Evolutionary conservation across 2,888 invertebrate genomes (phyloP).

Genomic region (Minunthozetes semirufus): DNA sequence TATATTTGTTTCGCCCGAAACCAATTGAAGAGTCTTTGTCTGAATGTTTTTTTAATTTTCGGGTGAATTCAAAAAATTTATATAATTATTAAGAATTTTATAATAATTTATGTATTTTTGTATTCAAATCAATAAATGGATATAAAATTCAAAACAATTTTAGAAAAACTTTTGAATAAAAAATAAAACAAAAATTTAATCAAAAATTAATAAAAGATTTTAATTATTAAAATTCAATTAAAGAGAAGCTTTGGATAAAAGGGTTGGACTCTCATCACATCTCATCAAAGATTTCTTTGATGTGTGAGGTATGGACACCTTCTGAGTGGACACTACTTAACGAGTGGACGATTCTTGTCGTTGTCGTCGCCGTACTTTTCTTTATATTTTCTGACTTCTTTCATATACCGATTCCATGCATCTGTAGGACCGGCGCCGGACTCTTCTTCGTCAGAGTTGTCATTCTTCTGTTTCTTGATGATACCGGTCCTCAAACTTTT

Average conservation of each 20-base stretch:
- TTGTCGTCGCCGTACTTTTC: constrained; percentile 88
- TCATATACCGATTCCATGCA: constrained; percentile 87
- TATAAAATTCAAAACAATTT: too few species aligned
- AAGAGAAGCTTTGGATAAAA: neutral
- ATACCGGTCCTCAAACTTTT: constrained; percentile 35
- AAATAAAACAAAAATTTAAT: too few species aligned
- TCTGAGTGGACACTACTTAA: constrained; percentile 58
- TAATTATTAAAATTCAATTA: too few species aligned
- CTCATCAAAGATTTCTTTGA: neutral
- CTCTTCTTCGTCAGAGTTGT: constrained; percentile 22
- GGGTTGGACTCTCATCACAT: neutral
- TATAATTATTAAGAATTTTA: too few species aligned
- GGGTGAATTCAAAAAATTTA: too few species aligned
- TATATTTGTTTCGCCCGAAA: too few species aligned
- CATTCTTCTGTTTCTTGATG: constrained; percentile 33
- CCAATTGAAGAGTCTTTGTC: too few species aligned
- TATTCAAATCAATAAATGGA: too few species aligned
- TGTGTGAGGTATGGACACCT: neutral
- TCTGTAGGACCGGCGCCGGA: constrained; percentile 56
- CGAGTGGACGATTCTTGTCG: constrained; percentile 74
- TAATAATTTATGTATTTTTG: too few species aligned
- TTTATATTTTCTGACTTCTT: constrained; percentile 85
- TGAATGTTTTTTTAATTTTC: too few species aligned
- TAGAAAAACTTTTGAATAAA: too few species aligned
- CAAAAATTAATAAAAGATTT: too few species aligned